Percentiles rank a stretch among this genome's conserved stretches.
These are phyloP conservation scores for Adelosebastes latens DNA, from an alignment of 2,797 vertebrate species.

Conservation along the genomic window DNA sequence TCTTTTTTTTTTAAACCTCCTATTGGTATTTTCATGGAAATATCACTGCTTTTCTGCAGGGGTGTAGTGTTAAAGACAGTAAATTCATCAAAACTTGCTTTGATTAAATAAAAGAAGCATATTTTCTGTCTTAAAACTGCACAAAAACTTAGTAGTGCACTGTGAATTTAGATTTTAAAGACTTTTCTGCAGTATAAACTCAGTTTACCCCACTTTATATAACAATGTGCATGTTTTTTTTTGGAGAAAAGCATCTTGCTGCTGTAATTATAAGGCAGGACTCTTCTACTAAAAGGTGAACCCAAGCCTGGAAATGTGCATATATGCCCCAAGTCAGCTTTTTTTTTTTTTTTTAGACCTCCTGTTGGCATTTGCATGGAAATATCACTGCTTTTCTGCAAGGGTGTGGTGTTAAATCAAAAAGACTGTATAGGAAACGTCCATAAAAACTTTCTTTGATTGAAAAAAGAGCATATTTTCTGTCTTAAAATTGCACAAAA, in stretches of 20 bases:
- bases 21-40: constrained; percentile 23
- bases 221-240: background rate
- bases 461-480: background rate
- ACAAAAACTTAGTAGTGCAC: no score
- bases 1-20: constrained; percentile 13
- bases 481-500: background rate
- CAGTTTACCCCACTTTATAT: background rate
- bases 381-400: background rate
- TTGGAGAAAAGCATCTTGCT: background rate
- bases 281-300: constrained; percentile 2
- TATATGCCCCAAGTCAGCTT: background rate
- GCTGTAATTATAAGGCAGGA: background rate
- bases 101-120: background rate
- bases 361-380: constrained; percentile 24
- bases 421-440: no score
- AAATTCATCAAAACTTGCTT: no score
- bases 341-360: constrained; percentile 16
- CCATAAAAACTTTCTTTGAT: background rate
- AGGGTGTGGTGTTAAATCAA: background rate
- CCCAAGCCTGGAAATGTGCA: constrained; percentile 14
- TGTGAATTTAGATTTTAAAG: background rate
- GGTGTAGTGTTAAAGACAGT: background rate
- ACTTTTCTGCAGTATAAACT: background rate
- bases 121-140: background rate
- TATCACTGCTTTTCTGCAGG: background rate